phyloP scores from a whole-genome alignment of 2,797 vertebrate species.

The Sebastes flavidus region DNA sequence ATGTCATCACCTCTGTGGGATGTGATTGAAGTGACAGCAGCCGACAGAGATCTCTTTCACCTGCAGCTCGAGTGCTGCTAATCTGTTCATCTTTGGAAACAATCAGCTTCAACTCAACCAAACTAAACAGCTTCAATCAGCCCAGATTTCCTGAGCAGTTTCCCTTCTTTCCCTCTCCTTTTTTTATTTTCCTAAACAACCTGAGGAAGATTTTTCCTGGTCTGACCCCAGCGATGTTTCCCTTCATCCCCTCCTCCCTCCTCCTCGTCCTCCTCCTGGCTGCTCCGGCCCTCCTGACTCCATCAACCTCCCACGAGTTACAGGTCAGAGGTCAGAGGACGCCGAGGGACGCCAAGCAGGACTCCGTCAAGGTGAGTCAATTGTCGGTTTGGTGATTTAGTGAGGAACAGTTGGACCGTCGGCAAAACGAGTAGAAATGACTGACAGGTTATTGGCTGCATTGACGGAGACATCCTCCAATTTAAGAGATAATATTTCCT shows the following conservation, averaged over 20 bases:
- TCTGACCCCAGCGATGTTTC: constrained; percentile 14
- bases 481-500: neutral
- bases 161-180: neutral
- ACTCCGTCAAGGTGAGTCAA: constrained; percentile 65
- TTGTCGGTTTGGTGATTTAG: neutral
- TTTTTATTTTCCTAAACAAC: constrained; percentile 23
- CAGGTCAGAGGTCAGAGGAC: constrained; percentile 57
- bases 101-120: neutral
- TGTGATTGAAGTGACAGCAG: neutral
- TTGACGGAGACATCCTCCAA: neutral
- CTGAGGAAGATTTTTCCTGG: neutral
- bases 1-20: neutral
- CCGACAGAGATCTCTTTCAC: neutral
- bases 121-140: neutral
- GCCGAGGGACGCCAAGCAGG: constrained; percentile 41
- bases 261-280: constrained; percentile 63
- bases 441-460: neutral
- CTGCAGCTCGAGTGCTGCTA: neutral
- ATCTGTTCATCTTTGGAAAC: neutral
- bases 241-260: constrained; percentile 31
- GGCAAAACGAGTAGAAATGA: too few species aligned
- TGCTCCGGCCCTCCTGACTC: constrained; percentile 46
- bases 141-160: neutral
- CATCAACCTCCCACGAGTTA: constrained; percentile 30
- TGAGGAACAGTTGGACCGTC: neutral